Evolutionary conservation across 2,113 vertebrate genomes (phyloP).

Genomic region (Ramphastos sulfuratus): DNA sequence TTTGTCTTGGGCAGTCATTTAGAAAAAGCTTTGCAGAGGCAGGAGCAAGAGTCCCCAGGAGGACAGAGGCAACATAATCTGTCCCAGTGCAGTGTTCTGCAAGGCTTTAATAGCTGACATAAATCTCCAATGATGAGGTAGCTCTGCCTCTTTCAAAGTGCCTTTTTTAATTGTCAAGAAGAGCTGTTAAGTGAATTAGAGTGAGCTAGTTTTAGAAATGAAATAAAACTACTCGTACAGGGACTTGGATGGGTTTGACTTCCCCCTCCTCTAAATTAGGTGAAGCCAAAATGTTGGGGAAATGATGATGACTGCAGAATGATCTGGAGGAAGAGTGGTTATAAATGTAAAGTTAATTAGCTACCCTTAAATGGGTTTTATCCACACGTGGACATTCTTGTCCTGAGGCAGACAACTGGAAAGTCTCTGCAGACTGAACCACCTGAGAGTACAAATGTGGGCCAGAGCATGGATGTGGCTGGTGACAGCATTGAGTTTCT

Average conservation of each 20-base stretch:
- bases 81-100: background rate
- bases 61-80: background rate
- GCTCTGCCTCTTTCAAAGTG: background rate
- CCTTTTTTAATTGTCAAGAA: background rate
- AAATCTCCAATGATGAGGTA: background rate
- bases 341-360: slow-evolving; percentile 25
- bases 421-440: background rate
- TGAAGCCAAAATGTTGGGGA: background rate
- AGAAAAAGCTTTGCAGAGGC: background rate
- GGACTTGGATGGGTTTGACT: background rate
- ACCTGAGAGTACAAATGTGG: slow-evolving; percentile 15
- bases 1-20: slow-evolving; percentile 27
- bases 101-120: background rate
- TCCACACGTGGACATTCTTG: background rate
- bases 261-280: background rate
- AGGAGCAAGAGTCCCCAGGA: background rate
- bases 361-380: background rate
- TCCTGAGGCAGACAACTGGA: background rate
- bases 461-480: background rate
- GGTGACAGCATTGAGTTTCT: background rate
- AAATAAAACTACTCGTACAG: background rate
- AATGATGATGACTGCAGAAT: background rate
- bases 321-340: background rate
- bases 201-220: background rate
- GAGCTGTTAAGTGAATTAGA: background rate